phyloP scores from a whole-genome alignment of 1,140 invertebrate genomes.

The Anastatus disparis region DNA sequence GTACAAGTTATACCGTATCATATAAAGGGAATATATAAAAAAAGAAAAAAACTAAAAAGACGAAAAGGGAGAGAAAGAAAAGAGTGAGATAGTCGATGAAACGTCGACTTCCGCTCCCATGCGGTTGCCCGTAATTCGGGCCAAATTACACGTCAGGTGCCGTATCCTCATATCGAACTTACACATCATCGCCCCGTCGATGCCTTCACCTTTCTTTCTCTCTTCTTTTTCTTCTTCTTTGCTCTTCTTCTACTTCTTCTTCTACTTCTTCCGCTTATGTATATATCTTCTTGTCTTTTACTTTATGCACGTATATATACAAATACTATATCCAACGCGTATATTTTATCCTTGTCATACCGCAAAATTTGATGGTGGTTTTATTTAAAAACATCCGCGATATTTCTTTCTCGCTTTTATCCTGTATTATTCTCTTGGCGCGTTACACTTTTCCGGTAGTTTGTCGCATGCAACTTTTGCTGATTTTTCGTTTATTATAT shows the following conservation, averaged over 20 bases:
- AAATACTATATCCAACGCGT: too few relatives aligned
- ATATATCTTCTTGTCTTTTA: not conserved
- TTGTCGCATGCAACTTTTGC: too few relatives aligned
- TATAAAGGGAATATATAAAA: constrained; percentile 6
- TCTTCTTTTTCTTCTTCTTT: too few relatives aligned
- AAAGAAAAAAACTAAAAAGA: not conserved
- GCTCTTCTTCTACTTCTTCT: too few relatives aligned
- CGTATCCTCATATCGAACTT: constrained; percentile 46
- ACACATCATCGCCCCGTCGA: constrained; percentile 35
- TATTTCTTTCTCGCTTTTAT: too few relatives aligned
- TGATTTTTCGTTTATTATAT: too few relatives aligned
- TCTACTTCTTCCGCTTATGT: not conserved
- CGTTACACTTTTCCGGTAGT: too few relatives aligned
- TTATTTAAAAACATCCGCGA: too few relatives aligned
- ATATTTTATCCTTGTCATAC: too few relatives aligned
- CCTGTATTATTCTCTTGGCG: too few relatives aligned
- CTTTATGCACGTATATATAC: too few relatives aligned
- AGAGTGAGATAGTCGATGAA: constrained; percentile 40
- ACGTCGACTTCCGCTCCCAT: constrained; percentile 52
- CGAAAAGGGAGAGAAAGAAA: constrained; percentile 30
- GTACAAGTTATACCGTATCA: not conserved
- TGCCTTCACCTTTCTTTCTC: not conserved
- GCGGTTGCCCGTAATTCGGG: constrained; percentile 51
- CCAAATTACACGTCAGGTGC: constrained; percentile 57
- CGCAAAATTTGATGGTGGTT: too few relatives aligned